Base-by-base conservation (phyloP, 2,797 vertebrate species). In the Acanthurus lineatus region DNA sequence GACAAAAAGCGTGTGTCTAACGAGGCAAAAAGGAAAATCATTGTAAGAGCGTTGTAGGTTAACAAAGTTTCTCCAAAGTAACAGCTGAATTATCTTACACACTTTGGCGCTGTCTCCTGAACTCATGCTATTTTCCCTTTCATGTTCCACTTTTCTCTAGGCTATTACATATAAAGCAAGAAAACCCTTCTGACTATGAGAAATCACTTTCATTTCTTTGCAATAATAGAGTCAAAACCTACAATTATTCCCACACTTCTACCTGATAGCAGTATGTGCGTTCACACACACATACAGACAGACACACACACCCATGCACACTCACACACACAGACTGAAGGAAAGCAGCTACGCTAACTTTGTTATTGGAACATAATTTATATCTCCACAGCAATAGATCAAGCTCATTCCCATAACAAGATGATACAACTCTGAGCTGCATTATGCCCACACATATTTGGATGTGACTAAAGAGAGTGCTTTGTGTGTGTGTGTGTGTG, bases 171-270 rank as follows among this genome's bases (percentile, higher is more conserved):
- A 66, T 53, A 82, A 77, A 69, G 59, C 52, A 44, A 81, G 71
- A 71, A 84, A 75, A 70, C 40, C 56, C 59, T n/a, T 52, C 42
- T 76, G 81, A 84, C 73, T 64, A 62, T 82, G 84, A 93, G 83
- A 73, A 89, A 91, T 89, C 63, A 86, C 84, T 86, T 86, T 85
- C 54, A 89, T 86, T 92, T 86, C 81, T 70, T 60, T 83, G 77
- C 35, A 84, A 80, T 79, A 88, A 86, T 77, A 78, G 76, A 87
- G 87, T 83, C 16, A 76, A 83, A 93, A 82, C 54, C 74, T 76
- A 48, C 69, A 77, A 83, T 83, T 78, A 87, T 80, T 86, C 62
- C 64, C 63, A 76, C 71, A 53, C 45, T 79, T 79, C 40, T 73
- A 49, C 63, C 40, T 60, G 80, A 88, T 86, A 67, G 63, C 42